Evolutionary conservation across 2,797 vertebrate genomes (phyloP).

Genomic region (Acanthornis magna): DNA sequence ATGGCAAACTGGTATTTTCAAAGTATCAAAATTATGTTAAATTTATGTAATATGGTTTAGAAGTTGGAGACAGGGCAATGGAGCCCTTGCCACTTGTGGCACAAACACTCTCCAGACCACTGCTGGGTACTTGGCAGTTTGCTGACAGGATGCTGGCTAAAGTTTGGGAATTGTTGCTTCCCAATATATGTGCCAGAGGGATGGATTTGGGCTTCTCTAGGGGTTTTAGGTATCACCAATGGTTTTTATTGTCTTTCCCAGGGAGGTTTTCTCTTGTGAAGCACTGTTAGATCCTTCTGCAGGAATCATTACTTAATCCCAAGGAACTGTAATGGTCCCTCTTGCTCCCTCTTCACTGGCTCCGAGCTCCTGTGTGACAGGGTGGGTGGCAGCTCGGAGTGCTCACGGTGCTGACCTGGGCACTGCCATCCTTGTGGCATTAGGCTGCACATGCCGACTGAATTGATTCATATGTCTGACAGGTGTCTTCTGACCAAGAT

Average conservation of each 20-base stretch:
- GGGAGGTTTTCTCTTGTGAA: neutral
- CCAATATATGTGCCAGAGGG: neutral
- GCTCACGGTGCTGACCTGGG: neutral
- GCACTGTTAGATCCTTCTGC: neutral
- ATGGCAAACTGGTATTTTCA: neutral
- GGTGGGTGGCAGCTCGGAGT: neutral
- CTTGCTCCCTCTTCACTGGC: neutral
- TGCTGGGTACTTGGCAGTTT: rapidly evolving
- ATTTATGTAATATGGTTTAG: neutral
- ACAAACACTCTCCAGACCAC: rapidly evolving
- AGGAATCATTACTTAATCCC: neutral
- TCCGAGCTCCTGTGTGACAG: rapidly evolving
- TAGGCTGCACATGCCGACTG: rapidly evolving
- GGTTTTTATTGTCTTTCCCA: neutral
- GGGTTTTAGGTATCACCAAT: neutral
- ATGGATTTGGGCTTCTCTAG: rapidly evolving
- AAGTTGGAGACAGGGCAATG: neutral
- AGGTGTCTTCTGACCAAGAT: neutral
- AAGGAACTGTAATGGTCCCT: neutral
- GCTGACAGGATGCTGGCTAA: neutral
- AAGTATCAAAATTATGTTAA: neutral
- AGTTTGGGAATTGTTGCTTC: neutral
- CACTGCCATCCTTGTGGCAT: neutral
- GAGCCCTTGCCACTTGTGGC: rapidly evolving
- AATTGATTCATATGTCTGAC: rapidly evolving